Evolutionary conservation across 2,888 invertebrate species (phyloP), one percentile per base, ranked within the genome.

Genomic region (Cheilosia pagana): DNA sequence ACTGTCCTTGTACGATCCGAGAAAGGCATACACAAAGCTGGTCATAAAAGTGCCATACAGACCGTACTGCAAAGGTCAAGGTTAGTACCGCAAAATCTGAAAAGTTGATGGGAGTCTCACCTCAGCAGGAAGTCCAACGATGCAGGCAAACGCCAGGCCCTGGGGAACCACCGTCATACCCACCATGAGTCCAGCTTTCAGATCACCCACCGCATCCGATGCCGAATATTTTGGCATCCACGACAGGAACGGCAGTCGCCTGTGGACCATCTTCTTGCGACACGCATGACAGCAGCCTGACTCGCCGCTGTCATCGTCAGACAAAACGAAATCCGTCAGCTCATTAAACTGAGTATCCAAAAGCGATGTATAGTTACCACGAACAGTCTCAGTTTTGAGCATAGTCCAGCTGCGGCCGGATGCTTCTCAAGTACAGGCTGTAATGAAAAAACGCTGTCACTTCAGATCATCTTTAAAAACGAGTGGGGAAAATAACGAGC

Each of bases 141-240:
- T 95, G 89, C 95, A 95, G 25, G 96, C 94, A 91, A 96, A 96
- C 8, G 96, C 96, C 87, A 96, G 92, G 21, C 96, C 96, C 92
- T 98, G 98, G 19, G 98, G 98, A 63, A 92, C 91, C 0, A 92
- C 91, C 2, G 91, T 92, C 1, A 92, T 87, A 1, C 98, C 98
- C 21, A 98, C 98, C 0, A 98, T 98, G 67, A 98, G 92, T 68
- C 98, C 98, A n/a, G 98, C 98, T 87, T 98, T 96, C 43, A 97
- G 91, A 92, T 98, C 98, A 10, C 97, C 97, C 68, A 97, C 92
- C 10, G 96, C 95, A 92, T 95, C 94, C 67, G 93, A 93, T 2
- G 92, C 89, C 88, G 93, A 94, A 92, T 98, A 98, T 85, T 92
- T 94, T 12, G 96, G 96, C 87, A 97, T 90, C 98, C 98, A 98